phyloP scores from a whole-genome alignment of 2,113 vertebrate species.

The Microtus ochrogaster region DNA sequence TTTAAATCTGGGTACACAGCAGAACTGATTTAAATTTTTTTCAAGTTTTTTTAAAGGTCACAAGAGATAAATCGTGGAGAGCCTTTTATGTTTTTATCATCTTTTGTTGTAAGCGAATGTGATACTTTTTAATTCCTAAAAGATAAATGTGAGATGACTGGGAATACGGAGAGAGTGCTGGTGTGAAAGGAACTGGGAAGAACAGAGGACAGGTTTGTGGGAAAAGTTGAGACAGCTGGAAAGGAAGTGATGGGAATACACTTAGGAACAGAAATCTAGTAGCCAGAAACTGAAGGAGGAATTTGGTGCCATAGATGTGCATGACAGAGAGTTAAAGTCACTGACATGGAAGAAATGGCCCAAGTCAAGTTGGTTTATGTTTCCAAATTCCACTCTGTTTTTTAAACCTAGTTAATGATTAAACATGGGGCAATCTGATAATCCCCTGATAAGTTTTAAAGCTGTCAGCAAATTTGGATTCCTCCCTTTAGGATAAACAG shows the following conservation, averaged over 20 bases:
- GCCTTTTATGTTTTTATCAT: background rate
- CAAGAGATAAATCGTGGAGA: background rate
- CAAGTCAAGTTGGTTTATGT: background rate
- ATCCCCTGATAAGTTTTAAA: slow-evolving; percentile 62
- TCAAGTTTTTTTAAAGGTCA: background rate
- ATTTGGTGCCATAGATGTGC: background rate
- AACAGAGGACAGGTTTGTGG: background rate
- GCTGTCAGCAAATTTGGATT: slow-evolving; percentile 74
- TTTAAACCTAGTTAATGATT: slow-evolving; percentile 70
- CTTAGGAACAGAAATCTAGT: background rate
- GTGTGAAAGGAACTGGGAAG: background rate
- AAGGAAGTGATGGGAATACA: background rate
- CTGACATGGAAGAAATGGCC: slow-evolving; percentile 15
- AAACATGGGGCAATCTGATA: slow-evolving; percentile 51
- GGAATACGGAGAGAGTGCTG: background rate
- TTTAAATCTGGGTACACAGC: background rate
- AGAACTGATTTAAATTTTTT: background rate
- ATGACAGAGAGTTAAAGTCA: background rate
- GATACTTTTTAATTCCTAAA: slow-evolving; percentile 27
- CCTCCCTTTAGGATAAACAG: slow-evolving; percentile 56
- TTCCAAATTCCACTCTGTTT: slow-evolving; percentile 13
- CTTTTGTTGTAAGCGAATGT: background rate
- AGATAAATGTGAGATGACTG: background rate
- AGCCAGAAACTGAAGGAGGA: background rate
- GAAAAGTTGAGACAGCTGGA: background rate